Evolutionary conservation across 2,113 vertebrate species (phyloP), one percentile per base, ranked within the genome.

Genomic region (Connochaetes taurinus): DNA sequence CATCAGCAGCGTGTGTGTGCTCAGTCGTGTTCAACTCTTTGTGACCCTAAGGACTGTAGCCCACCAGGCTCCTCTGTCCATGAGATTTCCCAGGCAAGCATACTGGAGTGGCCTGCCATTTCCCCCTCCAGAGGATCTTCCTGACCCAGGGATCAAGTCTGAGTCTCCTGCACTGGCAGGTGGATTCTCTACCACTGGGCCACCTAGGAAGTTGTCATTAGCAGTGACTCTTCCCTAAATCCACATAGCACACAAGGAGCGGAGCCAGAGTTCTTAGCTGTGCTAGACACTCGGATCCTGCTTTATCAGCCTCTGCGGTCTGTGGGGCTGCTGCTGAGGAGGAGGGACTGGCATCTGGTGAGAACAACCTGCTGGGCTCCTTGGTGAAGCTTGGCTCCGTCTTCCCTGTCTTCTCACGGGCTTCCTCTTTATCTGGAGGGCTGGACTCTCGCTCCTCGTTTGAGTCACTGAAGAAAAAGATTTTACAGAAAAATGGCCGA

Each of bases 371-470:
- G 99, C 95, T 98, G 95, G 36, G 99, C 45, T 99, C 99, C 98
- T 98, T 99, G 97, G 99, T 98, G 98, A 99, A 99, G 89, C 98
- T 98, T 0, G 90, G 47, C 1, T 99, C 97, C 0, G 97, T 98
- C 74, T 99, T 99, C 98, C 99, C 99, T 0, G 98, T 84, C 98
- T 98, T 99, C 87, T 99, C 84, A 0, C 97, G 58, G 0, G 96
- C 87, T 58, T 99, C 99, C 33, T 99, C 99, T 92, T 99, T 99
- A n/a, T 99, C 98, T 0, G 99, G 99, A 36, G 99, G 98, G 95
- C 99, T 99, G 8, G 98, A 97, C 67, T 99, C 99, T 67, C 99
- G 99, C 17, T 99, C 99, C 3, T 99, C 99, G 13, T 98, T 99
- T 0, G 99, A 99, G 94, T 99, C 99, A 25, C 99, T 99, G 96